A percentile compares a stretch with the other conserved stretches of the same genome.
Evolutionary conservation across 1,140 invertebrate species (phyloP).

Genomic region (Metaphire vulgaris): DNA sequence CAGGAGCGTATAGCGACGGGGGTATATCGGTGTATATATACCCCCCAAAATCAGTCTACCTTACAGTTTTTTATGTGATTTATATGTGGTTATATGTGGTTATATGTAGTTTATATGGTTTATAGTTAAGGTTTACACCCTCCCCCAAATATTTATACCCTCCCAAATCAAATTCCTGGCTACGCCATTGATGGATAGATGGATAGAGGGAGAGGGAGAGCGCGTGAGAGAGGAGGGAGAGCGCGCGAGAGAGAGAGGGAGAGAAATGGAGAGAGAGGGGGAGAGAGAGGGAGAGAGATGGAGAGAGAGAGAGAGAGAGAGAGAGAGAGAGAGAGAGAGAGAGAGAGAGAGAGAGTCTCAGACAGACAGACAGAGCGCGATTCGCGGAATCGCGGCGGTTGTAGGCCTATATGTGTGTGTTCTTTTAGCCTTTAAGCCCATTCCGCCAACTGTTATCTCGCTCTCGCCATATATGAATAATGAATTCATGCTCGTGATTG

Average conservation of each 20-base stretch:
- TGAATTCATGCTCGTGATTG: too few relatives aligned
- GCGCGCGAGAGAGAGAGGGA: constrained; percentile 3
- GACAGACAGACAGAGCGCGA: too few relatives aligned
- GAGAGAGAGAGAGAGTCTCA: constrained; percentile 6
- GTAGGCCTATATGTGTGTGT: too few relatives aligned
- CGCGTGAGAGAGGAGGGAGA: constrained; percentile 4
- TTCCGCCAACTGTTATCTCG: too few relatives aligned
- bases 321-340: constrained; percentile 22
- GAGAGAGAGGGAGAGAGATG: constrained; percentile 14
- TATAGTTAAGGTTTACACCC: neutral
- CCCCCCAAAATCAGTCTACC: neutral
- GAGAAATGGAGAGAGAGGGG: constrained; percentile 8
- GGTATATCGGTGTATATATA: neutral
- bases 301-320: constrained; percentile 22
- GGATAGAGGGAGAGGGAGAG: constrained; percentile 13
- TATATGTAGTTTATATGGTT: neutral
- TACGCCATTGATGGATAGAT: neutral
- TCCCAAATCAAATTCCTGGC: neutral
- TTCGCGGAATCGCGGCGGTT: too few relatives aligned
- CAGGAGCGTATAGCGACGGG: neutral
- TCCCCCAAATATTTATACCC: neutral
- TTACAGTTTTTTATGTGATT: neutral
- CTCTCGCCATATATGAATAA: too few relatives aligned
- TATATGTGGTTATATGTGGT: neutral
- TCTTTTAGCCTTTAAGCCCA: too few relatives aligned